phyloP scores from a whole-genome alignment of 2,113 vertebrate genomes.

The Otis tarda region DNA sequence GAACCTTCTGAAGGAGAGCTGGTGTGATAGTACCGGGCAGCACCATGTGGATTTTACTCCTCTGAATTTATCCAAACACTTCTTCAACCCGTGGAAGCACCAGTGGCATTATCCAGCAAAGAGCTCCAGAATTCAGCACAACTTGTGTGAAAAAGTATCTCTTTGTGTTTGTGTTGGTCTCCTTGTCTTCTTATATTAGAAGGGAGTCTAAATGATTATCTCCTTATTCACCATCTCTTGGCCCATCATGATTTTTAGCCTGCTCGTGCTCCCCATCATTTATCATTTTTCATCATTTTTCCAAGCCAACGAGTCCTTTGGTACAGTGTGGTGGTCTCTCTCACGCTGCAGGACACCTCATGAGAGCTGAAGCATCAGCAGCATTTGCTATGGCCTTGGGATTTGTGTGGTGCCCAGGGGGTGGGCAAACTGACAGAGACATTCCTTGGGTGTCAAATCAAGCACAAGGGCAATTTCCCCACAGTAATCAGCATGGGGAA shows the following conservation, averaged over 20 bases:
- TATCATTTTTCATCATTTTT: background rate
- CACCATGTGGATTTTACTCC: background rate
- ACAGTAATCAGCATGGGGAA: background rate
- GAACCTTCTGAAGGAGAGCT: background rate
- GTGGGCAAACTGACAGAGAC: background rate
- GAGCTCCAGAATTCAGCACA: background rate
- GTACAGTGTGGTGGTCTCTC: background rate
- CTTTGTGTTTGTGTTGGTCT: background rate
- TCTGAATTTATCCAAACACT: background rate
- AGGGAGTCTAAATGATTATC: background rate
- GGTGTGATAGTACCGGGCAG: too few species aligned
- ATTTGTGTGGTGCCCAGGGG: rapidly evolving
- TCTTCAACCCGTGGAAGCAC: background rate
- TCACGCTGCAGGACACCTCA: background rate
- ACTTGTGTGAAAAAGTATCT: background rate
- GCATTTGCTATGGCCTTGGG: background rate
- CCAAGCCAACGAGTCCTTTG: background rate
- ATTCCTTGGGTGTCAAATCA: background rate
- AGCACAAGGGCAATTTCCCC: background rate
- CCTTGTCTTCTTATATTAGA: background rate
- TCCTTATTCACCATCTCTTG: background rate
- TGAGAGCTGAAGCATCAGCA: background rate
- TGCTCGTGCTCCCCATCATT: background rate
- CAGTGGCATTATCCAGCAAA: background rate
- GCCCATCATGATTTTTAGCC: background rate